Evolutionary conservation across 1,140 invertebrate genomes (phyloP).

Genomic region (Pseudomyrmex gracilis): DNA sequence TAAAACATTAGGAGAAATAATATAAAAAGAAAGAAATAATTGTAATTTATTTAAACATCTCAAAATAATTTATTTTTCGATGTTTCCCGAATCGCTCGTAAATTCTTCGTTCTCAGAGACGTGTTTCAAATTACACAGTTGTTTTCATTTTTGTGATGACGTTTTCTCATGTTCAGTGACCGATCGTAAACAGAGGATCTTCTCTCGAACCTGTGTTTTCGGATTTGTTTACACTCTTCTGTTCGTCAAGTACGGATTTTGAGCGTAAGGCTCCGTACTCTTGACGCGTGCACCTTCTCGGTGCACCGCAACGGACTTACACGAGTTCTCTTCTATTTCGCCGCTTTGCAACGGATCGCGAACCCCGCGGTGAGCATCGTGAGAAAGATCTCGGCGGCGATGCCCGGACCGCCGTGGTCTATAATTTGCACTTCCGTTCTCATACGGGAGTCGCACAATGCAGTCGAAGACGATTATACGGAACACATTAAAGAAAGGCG

Average conservation of each 20-base stretch:
- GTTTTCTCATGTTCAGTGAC: not conserved
- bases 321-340: conserved; percentile 37
- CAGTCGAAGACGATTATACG: conserved; percentile 58
- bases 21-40: too few species aligned
- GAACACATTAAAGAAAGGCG: conserved; percentile 26
- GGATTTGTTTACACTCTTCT: not conserved
- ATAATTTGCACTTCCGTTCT: conserved; percentile 83
- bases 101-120: too few species aligned
- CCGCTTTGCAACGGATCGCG: conserved; percentile 1
- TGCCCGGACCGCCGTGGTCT: conserved; percentile 47
- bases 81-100: too few species aligned
- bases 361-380: conserved; percentile 72
- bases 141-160: not conserved
- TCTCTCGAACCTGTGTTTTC: not conserved
- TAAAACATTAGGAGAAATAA: too few species aligned
- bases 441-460: conserved; percentile 70
- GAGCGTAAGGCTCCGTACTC: not conserved
- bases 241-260: not conserved
- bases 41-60: too few species aligned
- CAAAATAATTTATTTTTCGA: too few species aligned
- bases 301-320: conserved; percentile 25
- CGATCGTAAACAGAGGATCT: not conserved
- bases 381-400: conserved; percentile 76
- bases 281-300: conserved; percentile 33
- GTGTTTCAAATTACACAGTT: not conserved